Base-by-base conservation (phyloP, 2,113 vertebrate genomes). In the Carassius auratus region DNA sequence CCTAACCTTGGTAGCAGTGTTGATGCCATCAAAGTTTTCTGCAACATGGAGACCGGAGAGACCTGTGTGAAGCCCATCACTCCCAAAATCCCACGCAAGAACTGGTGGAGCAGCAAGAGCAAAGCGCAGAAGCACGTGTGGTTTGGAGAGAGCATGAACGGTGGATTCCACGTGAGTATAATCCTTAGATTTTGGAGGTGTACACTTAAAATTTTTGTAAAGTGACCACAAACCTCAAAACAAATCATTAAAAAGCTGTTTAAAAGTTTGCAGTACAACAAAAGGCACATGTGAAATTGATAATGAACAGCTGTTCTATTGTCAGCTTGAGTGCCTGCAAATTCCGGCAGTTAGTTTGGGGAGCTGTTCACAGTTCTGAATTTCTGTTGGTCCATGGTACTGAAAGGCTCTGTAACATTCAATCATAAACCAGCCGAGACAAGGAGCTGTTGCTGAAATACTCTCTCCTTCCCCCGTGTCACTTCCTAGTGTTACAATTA, bases 1-100 rank as follows among this genome's bases (percentile, higher is more conserved):
- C 98, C 98, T 30, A 99, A 99, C 94, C 95, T 98, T 66, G 98
- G 98, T 91, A 96, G 97, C 94, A 97, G 92, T 5, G 92, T 96
- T 82, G 98, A 99, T 0, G 97, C 98, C 92, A 98, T 99, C 90
- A 99, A 97, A 89, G 98, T 97, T 38, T 99, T 96, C 96, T 99
- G 98, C 89, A 98, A 99, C 94, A 97, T 99, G 97, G 98, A 97
- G 92, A 97, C 95, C 0, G 97, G 97, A 0, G 97, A 98, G 96
- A 97, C 97, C 74, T 99, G 98, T 0, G 97, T 99, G 90, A 95
- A 97, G 85, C 97, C 98, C 42, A 98, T 88, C 89, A 97, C 96
- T 1, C 78, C 94, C 38, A 96, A 88, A 6, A 94, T 98, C 42
- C 97, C 98, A 87, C 95, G 92, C 93, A 99, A 99, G 96, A 97